Base-by-base conservation (phyloP, 2,888 invertebrate species). In the Trissoscelio sp. region DNA sequence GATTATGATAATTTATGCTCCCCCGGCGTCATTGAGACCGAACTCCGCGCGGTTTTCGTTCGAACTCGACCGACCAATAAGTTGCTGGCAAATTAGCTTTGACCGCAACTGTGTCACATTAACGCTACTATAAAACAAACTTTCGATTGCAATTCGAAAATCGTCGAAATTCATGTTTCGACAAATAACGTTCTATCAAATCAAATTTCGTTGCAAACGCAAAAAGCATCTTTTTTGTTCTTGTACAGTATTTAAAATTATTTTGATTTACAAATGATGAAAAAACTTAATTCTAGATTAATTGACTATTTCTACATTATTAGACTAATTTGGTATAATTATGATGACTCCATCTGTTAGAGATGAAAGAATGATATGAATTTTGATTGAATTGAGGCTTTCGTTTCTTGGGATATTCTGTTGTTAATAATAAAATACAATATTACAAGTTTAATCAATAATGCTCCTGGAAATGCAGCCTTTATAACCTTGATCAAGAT, bases 1-100 rank as follows among this genome's bases (percentile, higher is more conserved):
- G 46, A 55, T 55, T 74, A 55, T 55, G 55, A 55, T 64, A 74
- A 74, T 74, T 74, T 74, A 62, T 48, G 73, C 55, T 37, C 31
- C 24, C 14, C 14, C 24, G 12, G 44, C 53, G 28, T 53, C 53
- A 74, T 64, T 55, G 42, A 18, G 53, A 58, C 39, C 37, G 28
- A 14, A 28, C 62, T 34, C 18, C 34, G 34, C 24, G 37, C 31
- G 28, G n/a, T 55, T 62, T 57, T 74, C 64, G 44, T 62, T 74
- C 64, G 73, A 74, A n/a, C n/a, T 55, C 64, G 64, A n/a, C n/a
- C 57, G 39, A 46, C 64, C 62, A 74, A 64, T 64, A 60, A 55
- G 73, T 74, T 64, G 22, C 11, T 11, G 6, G 64, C 20, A 64
- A 74, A 64, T 55, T 53, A 74, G 55, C 42, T 55, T 74, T 34